Percentiles rank a stretch among this genome's conserved stretches.
Evolutionary conservation across 2,113 vertebrate genomes (phyloP).

Genomic region (Sylvia atricapilla): DNA sequence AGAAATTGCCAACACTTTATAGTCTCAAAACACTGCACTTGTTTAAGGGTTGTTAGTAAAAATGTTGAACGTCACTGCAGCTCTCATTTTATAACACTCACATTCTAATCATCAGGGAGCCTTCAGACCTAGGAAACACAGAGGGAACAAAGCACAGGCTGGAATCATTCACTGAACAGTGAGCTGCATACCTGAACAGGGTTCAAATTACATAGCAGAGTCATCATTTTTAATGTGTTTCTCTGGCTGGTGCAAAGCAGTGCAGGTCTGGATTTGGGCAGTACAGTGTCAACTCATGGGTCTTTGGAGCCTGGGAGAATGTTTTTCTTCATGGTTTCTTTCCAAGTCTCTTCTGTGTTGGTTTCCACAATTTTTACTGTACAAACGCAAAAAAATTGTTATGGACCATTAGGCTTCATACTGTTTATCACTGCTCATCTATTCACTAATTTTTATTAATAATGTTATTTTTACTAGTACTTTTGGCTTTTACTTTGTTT

Average conservation of each 20-base stretch:
- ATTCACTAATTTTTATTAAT: not conserved
- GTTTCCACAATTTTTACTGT: not conserved
- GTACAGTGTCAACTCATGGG: fast-evolving
- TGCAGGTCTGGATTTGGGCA: not conserved
- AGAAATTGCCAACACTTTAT: not conserved
- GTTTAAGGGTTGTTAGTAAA: not conserved
- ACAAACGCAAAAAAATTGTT: fast-evolving
- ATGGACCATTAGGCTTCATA: not conserved
- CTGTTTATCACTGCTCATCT: not conserved
- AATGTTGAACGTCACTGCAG: not conserved
- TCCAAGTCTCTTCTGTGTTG: not conserved
- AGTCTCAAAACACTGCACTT: not conserved
- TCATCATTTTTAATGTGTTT: not conserved
- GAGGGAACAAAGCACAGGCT: not conserved
- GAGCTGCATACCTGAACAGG: not conserved
- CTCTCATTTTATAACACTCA: not conserved
- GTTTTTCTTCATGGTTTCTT: not conserved
- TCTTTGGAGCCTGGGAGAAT: not conserved
- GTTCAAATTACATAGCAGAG: not conserved
- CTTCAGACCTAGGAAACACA: not conserved
- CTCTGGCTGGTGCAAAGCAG: not conserved
- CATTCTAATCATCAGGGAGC: not conserved
- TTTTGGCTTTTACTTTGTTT: not conserved
- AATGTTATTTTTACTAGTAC: not conserved
- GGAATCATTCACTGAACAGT: not conserved